phyloP scores from a whole-genome alignment of 2,113 vertebrate genomes.

The Pandion haliaetus region DNA sequence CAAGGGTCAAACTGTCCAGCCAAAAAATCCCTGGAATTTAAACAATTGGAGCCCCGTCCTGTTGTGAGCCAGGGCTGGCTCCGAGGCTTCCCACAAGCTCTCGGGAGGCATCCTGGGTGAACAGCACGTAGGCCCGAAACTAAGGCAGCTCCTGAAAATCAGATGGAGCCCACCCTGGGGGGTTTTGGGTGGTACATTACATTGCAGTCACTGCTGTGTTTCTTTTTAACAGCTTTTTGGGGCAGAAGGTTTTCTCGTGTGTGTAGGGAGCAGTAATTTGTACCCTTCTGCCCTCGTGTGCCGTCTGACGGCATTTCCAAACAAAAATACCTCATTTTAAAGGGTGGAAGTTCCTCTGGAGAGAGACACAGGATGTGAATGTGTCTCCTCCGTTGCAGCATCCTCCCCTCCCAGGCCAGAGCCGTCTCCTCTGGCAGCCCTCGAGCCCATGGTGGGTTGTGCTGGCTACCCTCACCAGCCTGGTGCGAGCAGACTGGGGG shows the following conservation, averaged over 20 bases:
- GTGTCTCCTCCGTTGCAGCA: background rate
- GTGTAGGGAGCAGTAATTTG: background rate
- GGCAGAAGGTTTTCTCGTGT: no score
- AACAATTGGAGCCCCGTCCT: background rate
- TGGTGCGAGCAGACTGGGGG: background rate
- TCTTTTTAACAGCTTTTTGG: background rate
- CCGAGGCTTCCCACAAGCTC: background rate
- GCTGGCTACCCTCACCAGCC: no score
- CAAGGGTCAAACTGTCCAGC: slow-evolving; percentile 21
- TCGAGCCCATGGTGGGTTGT: background rate
- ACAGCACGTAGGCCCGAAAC: background rate
- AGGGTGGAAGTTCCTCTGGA: background rate
- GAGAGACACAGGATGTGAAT: background rate
- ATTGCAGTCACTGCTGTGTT: rapidly evolving
- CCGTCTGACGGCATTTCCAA: background rate
- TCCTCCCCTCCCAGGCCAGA: background rate
- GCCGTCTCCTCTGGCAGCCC: background rate
- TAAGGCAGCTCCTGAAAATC: rapidly evolving
- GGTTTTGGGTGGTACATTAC: rapidly evolving
- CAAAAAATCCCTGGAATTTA: slow-evolving; percentile 49
- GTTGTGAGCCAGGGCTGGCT: background rate
- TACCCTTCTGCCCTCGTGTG: background rate
- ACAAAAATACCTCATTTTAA: background rate
- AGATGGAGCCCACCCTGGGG: background rate
- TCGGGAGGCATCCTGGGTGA: background rate